A percentile compares a stretch with the other conserved stretches of the same genome.
Evolutionary conservation across 2,797 vertebrate species (phyloP).

Genomic region (Pipistrellus pipistrellus): DNA sequence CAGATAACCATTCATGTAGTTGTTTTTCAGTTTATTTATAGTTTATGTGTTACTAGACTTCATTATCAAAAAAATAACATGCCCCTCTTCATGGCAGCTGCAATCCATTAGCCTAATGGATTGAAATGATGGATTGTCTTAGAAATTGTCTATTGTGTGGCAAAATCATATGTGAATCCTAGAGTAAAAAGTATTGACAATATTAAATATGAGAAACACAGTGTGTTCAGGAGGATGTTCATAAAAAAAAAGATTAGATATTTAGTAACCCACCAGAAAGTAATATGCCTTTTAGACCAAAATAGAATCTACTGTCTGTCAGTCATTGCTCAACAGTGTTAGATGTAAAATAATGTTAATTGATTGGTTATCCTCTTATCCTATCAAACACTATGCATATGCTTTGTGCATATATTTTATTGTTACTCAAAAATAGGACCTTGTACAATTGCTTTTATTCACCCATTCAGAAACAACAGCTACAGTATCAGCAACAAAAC

Average conservation of each 20-base stretch:
- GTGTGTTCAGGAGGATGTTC: conserved; percentile 20
- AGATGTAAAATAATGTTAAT: neutral
- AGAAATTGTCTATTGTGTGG: conserved; percentile 84
- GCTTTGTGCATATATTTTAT: neutral
- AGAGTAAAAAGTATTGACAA: conserved; percentile 83
- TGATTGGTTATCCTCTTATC: neutral
- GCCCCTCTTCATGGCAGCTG: conserved; percentile 85
- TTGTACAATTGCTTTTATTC: neutral
- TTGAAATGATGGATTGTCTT: conserved; percentile 85
- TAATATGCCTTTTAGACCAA: neutral
- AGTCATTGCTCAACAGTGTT: neutral
- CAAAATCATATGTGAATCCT: conserved; percentile 85
- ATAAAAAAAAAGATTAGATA: neutral
- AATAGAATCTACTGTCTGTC: neutral
- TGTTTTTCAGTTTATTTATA: conserved; percentile 81
- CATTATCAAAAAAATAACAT: conserved; percentile 84
- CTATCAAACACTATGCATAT: neutral
- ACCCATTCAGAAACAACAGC: neutral
- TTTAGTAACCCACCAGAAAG: conserved; percentile 41
- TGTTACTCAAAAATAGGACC: neutral
- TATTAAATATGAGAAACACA: conserved; percentile 83
- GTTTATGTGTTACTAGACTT: conserved; percentile 77
- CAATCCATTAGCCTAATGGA: conserved; percentile 88
- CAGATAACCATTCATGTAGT: conserved; percentile 48
- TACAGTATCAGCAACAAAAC: neutral